phyloP scores from a whole-genome alignment of 2,888 invertebrate species.

The Platycnemis pennipes region DNA sequence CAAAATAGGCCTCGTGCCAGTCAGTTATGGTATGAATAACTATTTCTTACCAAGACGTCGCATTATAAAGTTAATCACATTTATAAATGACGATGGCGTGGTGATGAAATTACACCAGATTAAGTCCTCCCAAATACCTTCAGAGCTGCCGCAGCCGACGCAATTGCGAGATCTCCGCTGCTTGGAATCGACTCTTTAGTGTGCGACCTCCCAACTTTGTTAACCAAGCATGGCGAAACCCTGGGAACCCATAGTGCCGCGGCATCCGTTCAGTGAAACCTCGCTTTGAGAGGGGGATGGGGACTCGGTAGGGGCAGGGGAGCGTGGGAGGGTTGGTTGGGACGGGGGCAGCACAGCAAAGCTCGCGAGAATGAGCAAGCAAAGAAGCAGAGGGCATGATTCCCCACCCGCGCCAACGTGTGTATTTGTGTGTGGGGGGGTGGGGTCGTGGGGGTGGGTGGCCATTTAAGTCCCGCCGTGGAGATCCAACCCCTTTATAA shows the following conservation, averaged over 20 bases:
- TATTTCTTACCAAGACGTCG: neutral
- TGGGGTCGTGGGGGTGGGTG: neutral
- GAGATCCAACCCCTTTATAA: neutral
- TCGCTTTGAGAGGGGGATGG: neutral
- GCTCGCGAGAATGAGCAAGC: too few relatives aligned
- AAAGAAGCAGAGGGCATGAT: too few relatives aligned
- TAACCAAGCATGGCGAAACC: neutral
- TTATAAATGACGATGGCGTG: neutral
- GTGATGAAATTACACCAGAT: neutral
- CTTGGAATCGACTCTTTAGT: neutral
- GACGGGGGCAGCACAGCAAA: neutral
- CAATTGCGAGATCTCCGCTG: neutral
- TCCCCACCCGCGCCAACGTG: neutral
- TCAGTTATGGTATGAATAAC: neutral
- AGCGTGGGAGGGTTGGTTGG: neutral
- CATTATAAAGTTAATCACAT: too few relatives aligned
- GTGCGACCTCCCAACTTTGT: neutral
- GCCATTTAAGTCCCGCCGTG: neutral
- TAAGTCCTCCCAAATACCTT: neutral
- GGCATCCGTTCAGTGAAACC: neutral
- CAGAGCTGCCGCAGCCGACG: neutral
- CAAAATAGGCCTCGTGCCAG: too few relatives aligned
- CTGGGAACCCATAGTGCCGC: neutral
- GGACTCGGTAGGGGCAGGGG: neutral
- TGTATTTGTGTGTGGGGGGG: neutral